Evolutionary conservation across 2,888 invertebrate genomes (phyloP), one percentile per base, ranked within the genome.

Genomic region (Atrina japonica): DNA sequence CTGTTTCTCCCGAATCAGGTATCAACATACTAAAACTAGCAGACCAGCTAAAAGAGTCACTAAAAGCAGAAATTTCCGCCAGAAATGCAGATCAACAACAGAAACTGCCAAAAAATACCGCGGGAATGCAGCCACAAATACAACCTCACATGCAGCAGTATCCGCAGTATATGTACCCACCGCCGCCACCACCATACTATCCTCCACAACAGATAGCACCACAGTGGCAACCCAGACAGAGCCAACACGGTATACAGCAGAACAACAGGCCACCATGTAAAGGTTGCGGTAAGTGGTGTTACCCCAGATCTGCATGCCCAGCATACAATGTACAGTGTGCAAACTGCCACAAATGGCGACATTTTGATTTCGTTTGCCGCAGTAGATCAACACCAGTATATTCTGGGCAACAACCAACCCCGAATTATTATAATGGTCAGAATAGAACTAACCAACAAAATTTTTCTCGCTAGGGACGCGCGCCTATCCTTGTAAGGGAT

Each of bases 311-410:
- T n/a, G n/a, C n/a, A n/a, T n/a, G n/a, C n/a, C n/a, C n/a, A n/a
- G n/a, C n/a, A n/a, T n/a, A n/a, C n/a, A n/a, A n/a, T n/a, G n/a
- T n/a, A n/a, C n/a, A n/a, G n/a, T n/a, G 60, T 60, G 47, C 45
- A 47, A 47, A 25, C 14, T 60, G 60, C 21, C 11, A 23, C 5
- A 60, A 23, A 45, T 29, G n/a, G 45, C 3, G 25, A n/a, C 60
- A 60, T 21, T 60, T 60, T 47, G 47, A 21, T 7, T 14, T 7
- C 11, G 60, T 60, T 16, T 60, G 60, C 18, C 40, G 35, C 23
- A 16, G 9, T 40, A 40, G n/a, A n/a, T n/a, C n/a, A n/a, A n/a
- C n/a, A n/a, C n/a, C n/a, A n/a, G n/a, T n/a, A n/a, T n/a, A n/a
- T n/a, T n/a, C n/a, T n/a, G n/a, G n/a, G n/a, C n/a, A n/a, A n/a